Evolutionary conservation across 2,888 invertebrate genomes (phyloP).

Genomic region (Camponotus fellah): DNA sequence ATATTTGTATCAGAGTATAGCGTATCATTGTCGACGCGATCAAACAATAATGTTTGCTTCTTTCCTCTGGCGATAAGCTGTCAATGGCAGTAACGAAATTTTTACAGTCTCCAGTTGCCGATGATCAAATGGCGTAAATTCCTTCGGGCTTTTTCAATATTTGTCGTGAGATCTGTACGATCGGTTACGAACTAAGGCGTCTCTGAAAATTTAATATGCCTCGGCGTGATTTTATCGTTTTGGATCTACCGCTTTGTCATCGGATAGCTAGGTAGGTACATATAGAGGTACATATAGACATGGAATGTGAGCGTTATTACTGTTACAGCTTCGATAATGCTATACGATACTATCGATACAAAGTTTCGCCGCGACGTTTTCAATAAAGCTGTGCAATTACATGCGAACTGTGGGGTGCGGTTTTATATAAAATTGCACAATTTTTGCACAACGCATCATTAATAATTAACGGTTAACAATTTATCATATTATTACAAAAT

Average conservation of each 20-base stretch:
- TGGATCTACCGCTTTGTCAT: constrained; percentile 22
- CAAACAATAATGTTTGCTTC: neutral
- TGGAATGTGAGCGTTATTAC: constrained; percentile 28
- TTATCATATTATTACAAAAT: too few species aligned
- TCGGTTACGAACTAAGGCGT: constrained; percentile 19
- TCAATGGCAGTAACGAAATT: constrained; percentile 4
- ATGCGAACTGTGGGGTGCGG: neutral
- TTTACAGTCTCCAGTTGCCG: neutral
- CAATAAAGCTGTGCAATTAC: neutral
- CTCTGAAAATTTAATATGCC: constrained; percentile 45
- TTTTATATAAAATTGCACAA: constrained; percentile 21
- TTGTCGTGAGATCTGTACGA: constrained; percentile 1
- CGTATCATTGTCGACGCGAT: neutral
- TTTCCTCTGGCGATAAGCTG: neutral
- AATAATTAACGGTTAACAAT: neutral
- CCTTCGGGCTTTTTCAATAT: constrained; percentile 45
- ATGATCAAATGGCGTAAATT: neutral
- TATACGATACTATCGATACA: constrained; percentile 5
- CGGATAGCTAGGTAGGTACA: constrained; percentile 23
- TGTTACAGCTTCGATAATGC: constrained; percentile 16
- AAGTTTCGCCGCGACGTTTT: constrained; percentile 2
- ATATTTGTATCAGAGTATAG: neutral
- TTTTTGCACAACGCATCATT: neutral
- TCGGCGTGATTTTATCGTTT: constrained; percentile 11
- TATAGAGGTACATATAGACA: neutral